Evolutionary conservation across 2,888 invertebrate genomes (phyloP), one percentile per base, ranked within the genome.

Genomic region (Griposia aprilina): DNA sequence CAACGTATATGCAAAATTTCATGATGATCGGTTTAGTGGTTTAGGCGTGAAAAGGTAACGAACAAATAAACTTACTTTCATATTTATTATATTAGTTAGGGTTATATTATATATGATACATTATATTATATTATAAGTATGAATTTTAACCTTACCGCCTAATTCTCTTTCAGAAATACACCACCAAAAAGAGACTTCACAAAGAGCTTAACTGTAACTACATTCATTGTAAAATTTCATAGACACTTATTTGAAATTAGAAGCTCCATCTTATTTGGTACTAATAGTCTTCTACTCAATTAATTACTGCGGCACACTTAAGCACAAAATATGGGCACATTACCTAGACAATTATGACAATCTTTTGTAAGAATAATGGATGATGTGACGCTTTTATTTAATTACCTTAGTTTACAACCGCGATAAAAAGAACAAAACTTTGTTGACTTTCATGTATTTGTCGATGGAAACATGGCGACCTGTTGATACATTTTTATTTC

Each of bases 271-370:
- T 67, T 76, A 78, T 78, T 74, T 76, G 41, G 67, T 67, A 50
- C 23, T 71, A 66, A 50, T 60, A 69, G 50, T 41, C 57, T 74
- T 23, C 20, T 36, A 72, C 63, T 76, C 41, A 76, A 86, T 78
- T 86, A 83, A 84, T 82, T 83, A 86, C 59, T 55, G 60, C 36
- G 36, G 59, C 17, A 72, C 63, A 74, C 73, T 73, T 67, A 82
- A 62, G 67, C 50, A 67, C 20, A 67, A 77, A 73, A 71, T 71
- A 70, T 60, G 63, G 60, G 62, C 62, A 45, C 41, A 70, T 82
- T 83, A 71, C 45, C 55, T 62, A 65, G 63, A 66, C 52, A 81
- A 68, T 71, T 85, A 76, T 48, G 36, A 45, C 63, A 68, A 65
- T 85, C 17, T 76, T 85, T 65, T 71, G 17, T 60, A 13, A 57